Evolutionary conservation across 2,113 vertebrate genomes (phyloP).

Genomic region (Nasalis larvatus): DNA sequence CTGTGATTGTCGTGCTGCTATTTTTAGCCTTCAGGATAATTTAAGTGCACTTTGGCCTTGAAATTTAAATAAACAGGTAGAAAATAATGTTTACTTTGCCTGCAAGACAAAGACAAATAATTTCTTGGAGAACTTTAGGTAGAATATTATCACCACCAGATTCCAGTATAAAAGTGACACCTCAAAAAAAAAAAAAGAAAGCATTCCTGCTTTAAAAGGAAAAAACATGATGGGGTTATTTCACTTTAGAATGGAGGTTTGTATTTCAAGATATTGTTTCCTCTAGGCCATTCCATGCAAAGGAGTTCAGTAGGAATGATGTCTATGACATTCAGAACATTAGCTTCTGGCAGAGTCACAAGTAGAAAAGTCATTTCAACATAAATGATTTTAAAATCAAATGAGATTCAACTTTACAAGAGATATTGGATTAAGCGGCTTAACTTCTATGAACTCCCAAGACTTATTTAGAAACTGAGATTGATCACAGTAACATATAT

Average conservation of each 20-base stretch:
- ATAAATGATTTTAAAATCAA: constrained; percentile 8
- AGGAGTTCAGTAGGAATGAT: background rate
- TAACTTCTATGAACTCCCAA: background rate
- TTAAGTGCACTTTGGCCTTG: background rate
- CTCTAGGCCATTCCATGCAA: background rate
- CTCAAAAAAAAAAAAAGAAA: background rate
- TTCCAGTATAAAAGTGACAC: background rate
- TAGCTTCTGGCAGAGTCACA: background rate
- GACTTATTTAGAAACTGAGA: background rate
- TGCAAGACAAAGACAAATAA: background rate
- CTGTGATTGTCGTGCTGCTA: background rate
- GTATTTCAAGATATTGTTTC: background rate
- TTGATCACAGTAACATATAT: background rate
- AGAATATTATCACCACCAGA: background rate
- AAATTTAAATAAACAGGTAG: background rate
- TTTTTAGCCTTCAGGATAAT: background rate
- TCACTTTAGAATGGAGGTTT: background rate
- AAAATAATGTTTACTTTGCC: background rate
- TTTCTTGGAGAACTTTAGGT: background rate
- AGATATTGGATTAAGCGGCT: background rate
- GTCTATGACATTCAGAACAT: background rate
- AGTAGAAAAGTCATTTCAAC: constrained; percentile 12
- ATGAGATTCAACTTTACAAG: background rate
- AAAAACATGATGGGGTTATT: background rate
- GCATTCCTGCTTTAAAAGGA: background rate